Base-by-base conservation (phyloP, 2,113 vertebrate species). In the Oncorhynchus kisutch region DNA sequence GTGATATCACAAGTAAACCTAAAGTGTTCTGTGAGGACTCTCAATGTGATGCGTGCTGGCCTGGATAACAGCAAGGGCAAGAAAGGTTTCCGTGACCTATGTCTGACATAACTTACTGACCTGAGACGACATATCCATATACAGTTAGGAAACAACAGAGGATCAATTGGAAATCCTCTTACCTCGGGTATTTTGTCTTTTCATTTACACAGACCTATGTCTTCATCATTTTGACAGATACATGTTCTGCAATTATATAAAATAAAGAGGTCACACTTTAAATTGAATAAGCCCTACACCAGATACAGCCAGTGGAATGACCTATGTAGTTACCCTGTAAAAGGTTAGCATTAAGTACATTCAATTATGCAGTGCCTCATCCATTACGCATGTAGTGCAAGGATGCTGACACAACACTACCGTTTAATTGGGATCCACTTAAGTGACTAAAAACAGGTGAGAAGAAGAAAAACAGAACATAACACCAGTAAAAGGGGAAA, bases 1-100 rank as follows among this genome's bases (percentile, higher is more conserved):
- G 81, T 79, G 72, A 74, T 78, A 71, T 69, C 83, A 83, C 78
- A 75, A 88, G 80, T 75, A 85, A 89, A 81, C 29, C 81, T 74
- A 71, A 89, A 82, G 84, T 79, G 81, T 83, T 87, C 78, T 86
- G 85, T 82, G 81, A 88, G 84, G 78, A 82, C 78, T 87, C 78
- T 84, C 84, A 70, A 45, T 70, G 69, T 71, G 82, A 86, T 76
- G 81, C 62, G 84, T 83, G 78, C 71, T 67, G 75, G 87, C 79
- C 85, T 72, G 81, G 84, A 85, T 78, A 87, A 74, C 86, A 84
- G 84, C 84, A 85, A 85, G 84, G 69, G 79, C 12, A 48, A 13
- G 39, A 14, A 49, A 70, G 25, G 6, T 0, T 69, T 64, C 71
- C 73, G 9, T 84, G 80, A 82, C 80, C 78, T 67, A 64, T 39